A percentile compares a stretch with the other conserved stretches of the same genome.
Evolutionary conservation across 2,797 vertebrate species (phyloP).

Genomic region (Labeo calbasu): DNA sequence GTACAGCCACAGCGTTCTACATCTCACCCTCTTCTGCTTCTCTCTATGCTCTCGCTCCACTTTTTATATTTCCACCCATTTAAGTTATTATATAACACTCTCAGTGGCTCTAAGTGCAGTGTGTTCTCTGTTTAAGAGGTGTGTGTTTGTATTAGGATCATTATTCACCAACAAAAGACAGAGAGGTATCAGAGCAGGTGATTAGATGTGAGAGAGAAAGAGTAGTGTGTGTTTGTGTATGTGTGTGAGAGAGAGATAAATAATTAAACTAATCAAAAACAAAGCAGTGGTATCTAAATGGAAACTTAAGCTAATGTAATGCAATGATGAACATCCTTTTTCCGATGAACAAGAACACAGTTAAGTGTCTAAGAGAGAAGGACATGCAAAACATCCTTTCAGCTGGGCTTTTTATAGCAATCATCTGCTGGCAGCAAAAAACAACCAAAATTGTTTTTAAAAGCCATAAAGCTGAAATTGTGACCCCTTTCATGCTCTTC

Average conservation of each 20-base stretch:
- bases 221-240: background rate
- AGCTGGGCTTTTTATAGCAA: slow-evolving; percentile 7
- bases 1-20: background rate
- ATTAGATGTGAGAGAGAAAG: background rate
- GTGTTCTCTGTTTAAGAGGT: slow-evolving; percentile 38
- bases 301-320: slow-evolving; percentile 33
- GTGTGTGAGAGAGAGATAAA: background rate
- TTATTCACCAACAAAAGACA: slow-evolving; percentile 46
- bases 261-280: slow-evolving; percentile 48
- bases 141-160: slow-evolving; percentile 49
- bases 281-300: slow-evolving; percentile 35
- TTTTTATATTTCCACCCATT: slow-evolving; percentile 53
- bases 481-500: background rate
- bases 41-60: slow-evolving; percentile 15
- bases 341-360: slow-evolving; percentile 9
- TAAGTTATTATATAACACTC: slow-evolving; percentile 53
- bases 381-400: slow-evolving; percentile 6
- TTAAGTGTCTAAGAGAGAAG: slow-evolving; percentile 18
- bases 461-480: slow-evolving; percentile 24
- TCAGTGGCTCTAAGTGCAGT: slow-evolving; percentile 44
- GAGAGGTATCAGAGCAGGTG: slow-evolving; percentile 8
- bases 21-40: slow-evolving; percentile 33
- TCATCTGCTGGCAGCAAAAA: slow-evolving; percentile 10
- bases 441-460: slow-evolving; percentile 18
- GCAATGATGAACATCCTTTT: slow-evolving; percentile 26